Evolutionary conservation across 2,113 vertebrate genomes (phyloP).

Genomic region (Cyprinodon brontotheroides): DNA sequence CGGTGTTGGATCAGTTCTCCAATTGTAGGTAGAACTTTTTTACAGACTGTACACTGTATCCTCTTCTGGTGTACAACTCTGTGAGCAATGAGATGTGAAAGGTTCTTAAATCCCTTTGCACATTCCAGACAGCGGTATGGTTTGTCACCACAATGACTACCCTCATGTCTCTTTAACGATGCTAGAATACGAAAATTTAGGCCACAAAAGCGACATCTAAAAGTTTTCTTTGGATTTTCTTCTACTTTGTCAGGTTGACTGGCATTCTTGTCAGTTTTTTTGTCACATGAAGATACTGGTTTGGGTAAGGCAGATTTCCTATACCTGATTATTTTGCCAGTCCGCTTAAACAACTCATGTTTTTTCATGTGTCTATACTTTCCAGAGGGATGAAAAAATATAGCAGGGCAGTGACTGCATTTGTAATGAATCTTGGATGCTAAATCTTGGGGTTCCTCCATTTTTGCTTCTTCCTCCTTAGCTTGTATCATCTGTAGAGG

Average conservation of each 20-base stretch:
- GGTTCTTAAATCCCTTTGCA: constrained; percentile 71
- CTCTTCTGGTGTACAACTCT: constrained; percentile 72
- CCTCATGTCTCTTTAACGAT: constrained; percentile 65
- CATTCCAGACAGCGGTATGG: constrained; percentile 78
- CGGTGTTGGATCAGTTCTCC: constrained; percentile 77
- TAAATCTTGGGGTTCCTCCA: constrained; percentile 7
- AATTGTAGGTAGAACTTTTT: constrained; percentile 70
- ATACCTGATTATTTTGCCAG: constrained; percentile 56
- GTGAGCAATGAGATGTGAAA: constrained; percentile 66
- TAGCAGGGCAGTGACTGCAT: constrained; percentile 72
- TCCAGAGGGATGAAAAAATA: constrained; percentile 72
- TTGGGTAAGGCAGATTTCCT: constrained; percentile 34
- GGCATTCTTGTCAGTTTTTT: constrained; percentile 21
- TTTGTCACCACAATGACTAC: constrained; percentile 70
- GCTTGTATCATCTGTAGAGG: constrained; percentile 7
- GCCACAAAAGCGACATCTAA: constrained; percentile 74
- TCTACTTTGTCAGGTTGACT: constrained; percentile 2
- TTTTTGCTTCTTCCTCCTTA: constrained; percentile 30
- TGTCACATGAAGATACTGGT: neutral
- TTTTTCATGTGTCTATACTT: constrained; percentile 77
- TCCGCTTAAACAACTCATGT: constrained; percentile 67
- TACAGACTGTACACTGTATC: constrained; percentile 80
- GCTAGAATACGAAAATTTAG: constrained; percentile 45
- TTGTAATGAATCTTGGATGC: constrained; percentile 32
- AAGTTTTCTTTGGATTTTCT: neutral